Conservation (phyloP, 2,113 vertebrate genomes). For the Phocoena phocoena region DNA sequence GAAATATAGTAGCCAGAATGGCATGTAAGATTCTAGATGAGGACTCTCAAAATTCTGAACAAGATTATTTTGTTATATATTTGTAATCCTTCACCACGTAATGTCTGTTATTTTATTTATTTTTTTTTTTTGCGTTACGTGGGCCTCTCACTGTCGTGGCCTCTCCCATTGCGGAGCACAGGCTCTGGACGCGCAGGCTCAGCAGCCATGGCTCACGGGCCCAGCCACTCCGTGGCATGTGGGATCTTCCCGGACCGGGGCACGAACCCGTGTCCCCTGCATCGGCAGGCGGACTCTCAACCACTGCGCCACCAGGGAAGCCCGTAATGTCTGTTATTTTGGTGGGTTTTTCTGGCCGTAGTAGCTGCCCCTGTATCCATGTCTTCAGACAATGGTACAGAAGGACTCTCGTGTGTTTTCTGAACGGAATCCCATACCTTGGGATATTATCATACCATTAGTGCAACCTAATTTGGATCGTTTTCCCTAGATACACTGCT, state of each 20-base stretch:
- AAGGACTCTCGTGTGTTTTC: background rate
- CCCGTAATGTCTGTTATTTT: background rate
- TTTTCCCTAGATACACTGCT: background rate
- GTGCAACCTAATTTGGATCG: background rate
- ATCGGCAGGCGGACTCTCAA: too few species aligned
- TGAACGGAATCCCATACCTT: background rate
- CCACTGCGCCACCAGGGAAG: too few species aligned
- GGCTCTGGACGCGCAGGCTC: too few species aligned
- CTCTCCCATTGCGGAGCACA: too few species aligned
- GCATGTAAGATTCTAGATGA: background rate
- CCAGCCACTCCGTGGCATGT: too few species aligned
- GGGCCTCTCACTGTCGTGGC: too few species aligned
- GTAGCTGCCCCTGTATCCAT: background rate
- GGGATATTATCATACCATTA: background rate
- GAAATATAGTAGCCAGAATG: background rate
- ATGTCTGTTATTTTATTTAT: background rate
- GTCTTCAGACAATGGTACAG: background rate
- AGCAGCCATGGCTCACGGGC: too few species aligned
- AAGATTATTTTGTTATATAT: background rate
- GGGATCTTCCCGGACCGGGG: too few species aligned
- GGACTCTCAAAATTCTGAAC: background rate
- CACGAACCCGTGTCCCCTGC: too few species aligned
- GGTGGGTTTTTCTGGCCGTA: background rate
- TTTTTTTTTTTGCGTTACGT: too few species aligned
- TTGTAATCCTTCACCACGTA: background rate